Evolutionary conservation across 2,113 vertebrate genomes (phyloP).

Genomic region (Arenaria interpres): DNA sequence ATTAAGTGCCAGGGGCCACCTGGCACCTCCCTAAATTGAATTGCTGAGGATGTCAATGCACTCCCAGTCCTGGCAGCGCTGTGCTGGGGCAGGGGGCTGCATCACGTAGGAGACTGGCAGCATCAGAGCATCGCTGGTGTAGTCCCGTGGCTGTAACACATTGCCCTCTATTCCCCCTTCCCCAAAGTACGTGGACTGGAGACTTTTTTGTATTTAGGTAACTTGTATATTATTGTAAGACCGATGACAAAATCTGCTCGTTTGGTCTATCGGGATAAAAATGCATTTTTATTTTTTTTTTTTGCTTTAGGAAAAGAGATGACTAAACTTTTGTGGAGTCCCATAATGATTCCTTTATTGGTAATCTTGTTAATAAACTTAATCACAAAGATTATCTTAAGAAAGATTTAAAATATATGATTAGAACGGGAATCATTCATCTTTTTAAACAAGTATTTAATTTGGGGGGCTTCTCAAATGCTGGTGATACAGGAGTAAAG

Average conservation of each 20-base stretch:
- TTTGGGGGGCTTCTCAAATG: neutral
- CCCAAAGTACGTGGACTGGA: neutral
- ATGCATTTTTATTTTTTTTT: neutral
- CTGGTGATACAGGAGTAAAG: neutral
- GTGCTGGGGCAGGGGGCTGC: neutral
- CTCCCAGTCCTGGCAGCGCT: fast-evolving
- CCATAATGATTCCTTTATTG: neutral
- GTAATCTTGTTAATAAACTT: neutral
- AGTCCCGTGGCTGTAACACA: neutral
- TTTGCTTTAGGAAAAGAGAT: neutral
- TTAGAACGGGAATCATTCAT: neutral
- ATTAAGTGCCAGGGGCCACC: too few species aligned
- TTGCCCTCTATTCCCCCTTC: neutral
- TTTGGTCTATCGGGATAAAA: neutral
- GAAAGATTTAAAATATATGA: neutral
- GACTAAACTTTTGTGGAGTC: neutral
- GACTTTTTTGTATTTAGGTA: neutral
- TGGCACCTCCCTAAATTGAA: fast-evolving
- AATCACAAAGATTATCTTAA: neutral
- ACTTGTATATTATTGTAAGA: neutral
- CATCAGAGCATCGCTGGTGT: neutral
- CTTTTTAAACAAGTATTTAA: neutral
- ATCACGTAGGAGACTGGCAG: fast-evolving
- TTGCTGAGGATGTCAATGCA: fast-evolving
- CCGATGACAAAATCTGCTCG: neutral